Base-by-base conservation (phyloP, 2,888 invertebrate genomes). In the Dryomyza anilis region DNA sequence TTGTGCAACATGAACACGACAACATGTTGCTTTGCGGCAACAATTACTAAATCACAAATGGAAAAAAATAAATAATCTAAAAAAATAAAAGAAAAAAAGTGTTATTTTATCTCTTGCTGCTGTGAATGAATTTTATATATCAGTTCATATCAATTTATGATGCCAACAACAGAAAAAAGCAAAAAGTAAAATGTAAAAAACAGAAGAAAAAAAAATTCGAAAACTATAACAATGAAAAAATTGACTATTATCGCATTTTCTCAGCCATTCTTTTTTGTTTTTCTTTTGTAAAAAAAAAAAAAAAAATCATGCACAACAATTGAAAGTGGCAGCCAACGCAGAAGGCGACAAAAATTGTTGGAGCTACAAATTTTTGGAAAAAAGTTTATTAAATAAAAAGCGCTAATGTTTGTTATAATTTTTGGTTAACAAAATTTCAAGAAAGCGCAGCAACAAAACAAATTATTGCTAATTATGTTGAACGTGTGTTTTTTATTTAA, bases 231-330 rank as follows among this genome's bases (percentile, higher is more conserved):
- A 39, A 39, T n/a, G 7, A 39, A 3, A 4, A 6, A 16, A 8
- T 5, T n/a, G 19, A 25, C 48, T 50, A 50, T 50, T 50, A 50
- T 50, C 48, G 19, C 19, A 50, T 50, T 50, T 50, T 50, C 48
- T 23, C 48, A 50, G 23, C 48, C 19, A 50, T 50, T 50, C 48
- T n/a, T 46, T 46, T 46, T 46, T 50, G 14, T 50, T 50, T 21
- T 21, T 43, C 16, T 50, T 48, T 23, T 23, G 48, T 23, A 25
- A 23, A 25, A 8, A 50, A 50, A 50, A 14, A 23, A 19, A 23
- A 23, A 25, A 21, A 50, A 50, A 12, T 14, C 19, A 23, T 50
- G 19, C 48, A 50, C 48, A 50, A 14, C 48, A 50, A 50, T 50
- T 50, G 25, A 23, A 50, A 23, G 48, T 16, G 16, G 43, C 19